Evolutionary conservation across 2,113 vertebrate genomes (phyloP).

Genomic region (Cephalopholis sonnerati): DNA sequence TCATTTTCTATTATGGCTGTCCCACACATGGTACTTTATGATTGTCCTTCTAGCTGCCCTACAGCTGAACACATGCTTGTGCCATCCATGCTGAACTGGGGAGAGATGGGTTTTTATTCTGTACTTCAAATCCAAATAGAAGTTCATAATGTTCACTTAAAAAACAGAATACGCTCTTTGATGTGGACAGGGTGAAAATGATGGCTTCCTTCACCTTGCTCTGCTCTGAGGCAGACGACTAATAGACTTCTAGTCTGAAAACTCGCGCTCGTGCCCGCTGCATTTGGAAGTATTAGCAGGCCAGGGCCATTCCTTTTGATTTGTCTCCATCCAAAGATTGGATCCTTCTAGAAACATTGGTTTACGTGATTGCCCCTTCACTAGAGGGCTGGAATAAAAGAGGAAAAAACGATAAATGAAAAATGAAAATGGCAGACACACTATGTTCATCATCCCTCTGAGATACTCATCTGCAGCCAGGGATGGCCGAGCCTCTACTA

Average conservation of each 20-base stretch:
- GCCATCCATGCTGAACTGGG: slow-evolving; percentile 1
- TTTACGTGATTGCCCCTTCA: slow-evolving; percentile 56
- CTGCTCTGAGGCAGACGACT: slow-evolving; percentile 26
- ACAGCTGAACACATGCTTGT: slow-evolving; percentile 43
- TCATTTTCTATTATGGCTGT: slow-evolving; percentile 71
- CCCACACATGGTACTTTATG: slow-evolving; percentile 65
- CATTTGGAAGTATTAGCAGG: slow-evolving; percentile 50
- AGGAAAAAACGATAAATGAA: slow-evolving; percentile 46
- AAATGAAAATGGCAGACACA: slow-evolving; percentile 68
- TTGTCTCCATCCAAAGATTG: slow-evolving; percentile 50
- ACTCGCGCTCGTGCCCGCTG: slow-evolving; percentile 19
- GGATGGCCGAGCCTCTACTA: slow-evolving; percentile 39
- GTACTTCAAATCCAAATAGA: slow-evolving; percentile 10
- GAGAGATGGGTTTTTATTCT: slow-evolving; percentile 15
- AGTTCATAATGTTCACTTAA: slow-evolving; percentile 3
- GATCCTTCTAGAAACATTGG: slow-evolving; percentile 51
- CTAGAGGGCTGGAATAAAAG: slow-evolving; percentile 47
- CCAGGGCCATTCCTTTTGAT: slow-evolving; percentile 48
- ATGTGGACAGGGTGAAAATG: slow-evolving; percentile 24
- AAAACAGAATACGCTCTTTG: slow-evolving; percentile 26
- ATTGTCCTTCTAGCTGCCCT: slow-evolving; percentile 56
- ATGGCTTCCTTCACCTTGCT: slow-evolving; percentile 37
- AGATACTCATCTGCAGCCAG: slow-evolving; percentile 66
- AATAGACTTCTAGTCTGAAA: slow-evolving; percentile 33
- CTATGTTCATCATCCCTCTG: slow-evolving; percentile 58